Evolutionary conservation across 92 coral and sea anemone genomes (phyloP).

Genomic region (Heliopora coerulea): DNA sequence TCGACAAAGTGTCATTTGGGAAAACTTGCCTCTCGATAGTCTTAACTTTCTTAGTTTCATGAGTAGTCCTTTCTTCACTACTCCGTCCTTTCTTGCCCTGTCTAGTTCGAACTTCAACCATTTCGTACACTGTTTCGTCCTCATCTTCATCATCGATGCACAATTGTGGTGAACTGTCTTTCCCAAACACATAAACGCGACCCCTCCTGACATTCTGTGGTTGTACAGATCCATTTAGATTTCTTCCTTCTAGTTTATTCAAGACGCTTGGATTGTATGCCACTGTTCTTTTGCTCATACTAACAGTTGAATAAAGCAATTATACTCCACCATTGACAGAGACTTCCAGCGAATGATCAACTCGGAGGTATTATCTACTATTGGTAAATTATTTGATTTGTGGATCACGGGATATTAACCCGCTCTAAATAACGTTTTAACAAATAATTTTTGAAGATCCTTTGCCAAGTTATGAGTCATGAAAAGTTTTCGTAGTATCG

Average conservation of each 20-base stretch:
- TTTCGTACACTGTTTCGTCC: slow-evolving; percentile 23
- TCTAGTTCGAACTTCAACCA: slow-evolving; percentile 91
- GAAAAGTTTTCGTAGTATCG: no score
- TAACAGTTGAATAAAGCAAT: background rate
- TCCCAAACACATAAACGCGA: slow-evolving; percentile 87
- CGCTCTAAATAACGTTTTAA: no score
- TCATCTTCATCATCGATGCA: slow-evolving; percentile 56
- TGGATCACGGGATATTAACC: no score
- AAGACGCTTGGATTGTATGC: slow-evolving; percentile 25
- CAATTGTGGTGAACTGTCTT: slow-evolving; percentile 63
- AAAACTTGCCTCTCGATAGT: slow-evolving; percentile 72
- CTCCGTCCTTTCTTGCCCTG: slow-evolving; percentile 36
- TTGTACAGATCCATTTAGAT: slow-evolving; percentile 14
- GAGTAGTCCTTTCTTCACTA: slow-evolving; percentile 40
- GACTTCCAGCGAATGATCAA: no score
- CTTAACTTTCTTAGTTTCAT: slow-evolving; percentile 66
- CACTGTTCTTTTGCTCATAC: slow-evolving; percentile 16
- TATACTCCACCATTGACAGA: no score
- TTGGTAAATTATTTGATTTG: background rate
- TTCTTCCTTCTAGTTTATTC: slow-evolving; percentile 22
- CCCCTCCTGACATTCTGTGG: slow-evolving; percentile 22
- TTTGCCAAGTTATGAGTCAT: no score
- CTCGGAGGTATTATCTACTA: background rate
- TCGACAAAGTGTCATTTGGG: slow-evolving; percentile 76
- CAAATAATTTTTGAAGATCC: no score